Evolutionary conservation across 1,140 invertebrate species (phyloP).

Genomic region (Drosophila nikananu): DNA sequence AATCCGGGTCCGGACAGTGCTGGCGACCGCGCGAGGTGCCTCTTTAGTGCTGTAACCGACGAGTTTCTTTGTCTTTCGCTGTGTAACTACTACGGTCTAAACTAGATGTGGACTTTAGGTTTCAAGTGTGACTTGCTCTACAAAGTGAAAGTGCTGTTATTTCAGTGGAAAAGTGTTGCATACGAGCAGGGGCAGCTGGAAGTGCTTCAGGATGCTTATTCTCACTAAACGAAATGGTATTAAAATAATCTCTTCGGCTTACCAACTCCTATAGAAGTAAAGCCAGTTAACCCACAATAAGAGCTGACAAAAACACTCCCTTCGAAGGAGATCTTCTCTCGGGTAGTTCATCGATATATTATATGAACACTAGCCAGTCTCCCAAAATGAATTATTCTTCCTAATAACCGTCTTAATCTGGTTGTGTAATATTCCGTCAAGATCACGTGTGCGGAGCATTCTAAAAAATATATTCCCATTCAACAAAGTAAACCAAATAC

Average conservation of each 20-base stretch:
- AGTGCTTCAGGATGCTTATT: neutral
- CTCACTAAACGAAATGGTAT: neutral
- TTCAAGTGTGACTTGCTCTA: conserved; percentile 30
- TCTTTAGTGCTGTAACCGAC: neutral
- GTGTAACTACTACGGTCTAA: conserved; percentile 19
- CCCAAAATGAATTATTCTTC: neutral
- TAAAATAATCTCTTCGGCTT: neutral
- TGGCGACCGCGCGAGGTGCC: conserved; percentile 3
- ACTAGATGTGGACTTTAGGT: conserved; percentile 33
- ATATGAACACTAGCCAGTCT: neutral
- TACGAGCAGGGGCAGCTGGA: conserved; percentile 34
- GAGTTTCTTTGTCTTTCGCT: conserved; percentile 20
- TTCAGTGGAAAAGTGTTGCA: conserved; percentile 13
- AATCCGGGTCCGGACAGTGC: conserved; percentile 5
- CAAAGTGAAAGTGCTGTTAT: conserved; percentile 41
- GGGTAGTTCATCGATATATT: too few relatives aligned
- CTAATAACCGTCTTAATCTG: neutral
- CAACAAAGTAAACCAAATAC: conserved; percentile 4
- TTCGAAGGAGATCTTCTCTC: neutral
- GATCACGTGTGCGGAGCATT: conserved; percentile 9
- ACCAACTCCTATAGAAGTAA: neutral
- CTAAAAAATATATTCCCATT: neutral
- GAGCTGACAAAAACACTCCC: neutral
- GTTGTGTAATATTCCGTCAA: neutral
- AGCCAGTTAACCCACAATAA: neutral